Percentiles rank a stretch among this genome's conserved stretches.
Conservation (phyloP, 2,797 vertebrate species). For the Botia kubotai region DNA sequence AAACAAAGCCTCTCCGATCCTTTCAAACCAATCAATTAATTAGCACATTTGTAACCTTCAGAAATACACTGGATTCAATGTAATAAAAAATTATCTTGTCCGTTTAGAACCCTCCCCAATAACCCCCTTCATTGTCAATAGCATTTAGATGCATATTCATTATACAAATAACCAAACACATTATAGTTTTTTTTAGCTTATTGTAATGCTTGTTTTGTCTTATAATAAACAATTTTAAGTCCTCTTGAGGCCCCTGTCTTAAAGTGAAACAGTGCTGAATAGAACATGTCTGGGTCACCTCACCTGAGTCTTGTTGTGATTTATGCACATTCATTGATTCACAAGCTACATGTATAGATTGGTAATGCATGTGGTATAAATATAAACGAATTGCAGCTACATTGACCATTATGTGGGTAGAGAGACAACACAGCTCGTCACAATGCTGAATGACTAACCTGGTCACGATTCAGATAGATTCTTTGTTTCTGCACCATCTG, state of each 20-base stretch:
- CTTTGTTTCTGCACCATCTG: conserved; percentile 11
- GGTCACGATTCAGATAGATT: background rate
- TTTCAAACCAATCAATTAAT: conserved; percentile 22
- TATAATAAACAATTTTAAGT: no score
- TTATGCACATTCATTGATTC: background rate
- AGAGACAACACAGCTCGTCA: background rate
- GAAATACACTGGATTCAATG: conserved; percentile 15
- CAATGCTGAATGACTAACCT: background rate
- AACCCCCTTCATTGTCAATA: no score
- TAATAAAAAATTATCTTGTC: conserved; percentile 6
- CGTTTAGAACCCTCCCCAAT: background rate
- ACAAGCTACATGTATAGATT: background rate
- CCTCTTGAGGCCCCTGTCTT: no score
- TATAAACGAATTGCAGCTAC: background rate
- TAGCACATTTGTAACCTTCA: conserved; percentile 15
- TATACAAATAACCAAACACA: no score
- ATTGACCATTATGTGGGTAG: background rate
- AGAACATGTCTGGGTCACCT: background rate
- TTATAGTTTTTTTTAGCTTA: no score
- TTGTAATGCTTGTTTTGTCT: no score
- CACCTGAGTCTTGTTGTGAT: background rate
- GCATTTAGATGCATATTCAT: no score
- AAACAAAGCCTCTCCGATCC: conserved; percentile 1
- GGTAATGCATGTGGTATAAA: background rate
- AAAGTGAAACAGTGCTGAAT: background rate